Base-by-base conservation (phyloP, 2,797 vertebrate species). In the Forpus xanthops region DNA sequence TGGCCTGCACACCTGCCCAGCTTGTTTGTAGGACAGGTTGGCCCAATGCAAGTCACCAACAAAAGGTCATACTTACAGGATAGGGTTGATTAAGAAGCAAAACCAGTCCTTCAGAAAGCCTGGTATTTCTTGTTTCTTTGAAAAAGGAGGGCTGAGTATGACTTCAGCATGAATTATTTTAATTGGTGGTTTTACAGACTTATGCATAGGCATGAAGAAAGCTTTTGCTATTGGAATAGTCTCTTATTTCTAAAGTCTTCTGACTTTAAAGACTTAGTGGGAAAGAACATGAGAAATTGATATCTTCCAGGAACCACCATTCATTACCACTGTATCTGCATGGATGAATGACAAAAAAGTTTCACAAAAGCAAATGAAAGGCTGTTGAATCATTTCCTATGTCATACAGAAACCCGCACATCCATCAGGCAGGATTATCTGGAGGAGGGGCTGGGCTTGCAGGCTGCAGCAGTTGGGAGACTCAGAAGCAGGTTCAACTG, bases 291-390 rank as follows among this genome's bases (percentile, higher is more conserved):
- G 84, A 8, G 73, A 91, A 95, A 90, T 37, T 11, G 73, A 74
- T 96, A 93, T 71, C 87, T 91, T 84, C 42, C 77, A 96, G 94
- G 85, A 95, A 94, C 58, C 37, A 89, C 87, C 76, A 66, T 44
- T 95, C 82, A 95, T 84, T 92, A 81, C 47, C 79, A 73, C 92
- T 96, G 93, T 95, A 95, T 90, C 87, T 96, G 93, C 96, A 91
- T 89, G 95, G 96, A 93, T 88, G 95, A 87, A 67, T 79, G 77
- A 87, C 85, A 95, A 95, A 96, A 88, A 90, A 55, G 70, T 90
- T 90, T 76, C 52, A 94, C 70, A 93, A 95, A 92, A 74, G 85
- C 33, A 88, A 86, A 65, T 87, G 67, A 88, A 91, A 95, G 74
- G 76, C 60, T 78, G 52, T 70, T 0, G 0, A 86, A 93, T 84